Base-by-base conservation (phyloP, 2,113 vertebrate species). In the Melanocharis versteri region DNA sequence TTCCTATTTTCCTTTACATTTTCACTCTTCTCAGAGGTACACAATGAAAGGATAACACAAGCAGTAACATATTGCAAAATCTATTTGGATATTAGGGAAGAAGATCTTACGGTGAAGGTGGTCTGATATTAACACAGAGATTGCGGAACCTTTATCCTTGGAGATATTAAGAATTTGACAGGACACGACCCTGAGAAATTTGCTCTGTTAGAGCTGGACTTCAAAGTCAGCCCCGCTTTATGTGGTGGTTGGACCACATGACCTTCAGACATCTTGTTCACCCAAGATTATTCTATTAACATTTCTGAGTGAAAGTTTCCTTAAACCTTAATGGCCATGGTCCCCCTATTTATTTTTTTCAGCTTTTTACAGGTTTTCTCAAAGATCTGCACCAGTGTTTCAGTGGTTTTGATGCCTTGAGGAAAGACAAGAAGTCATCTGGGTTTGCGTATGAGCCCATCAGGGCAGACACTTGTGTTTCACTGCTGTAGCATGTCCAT, bases 141-240 rank as follows among this genome's bases (percentile, higher is more conserved):
- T 6, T 79, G 24, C 2, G 1, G n/a, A 84, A 15, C 13, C 18
- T 81, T 33, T 65, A 0, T 17, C 39, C 14, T 40, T 10, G 1
- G 18, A 83, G 18, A 54, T 54, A 90, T 4, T 69, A 50, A 65
- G 31, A 90, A 70, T 77, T 72, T 77, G 24, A 61, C 24, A 51
- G 14, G 17, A 65, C 15, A 31, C 7, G 35, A 31, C 23, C 22
- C 33, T 68, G 19, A 87, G 26, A 21, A 87, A 50, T 48, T 9
- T 62, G 6, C 7, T 91, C 9, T 20, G 44, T 31, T 10, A 33
- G 18, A 83, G 27, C 0, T 56, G 70, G 8, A 78, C 31, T 61
- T 79, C 70, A 37, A 58, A 82, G 26, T 3, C 9, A 2, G 6
- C 22, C 17, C 30, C 72, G 10, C 51, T 87, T 77, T 68, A 64